Conservation (phyloP, 1,140 invertebrate genomes). For the Macrostomum lignano region DNA sequence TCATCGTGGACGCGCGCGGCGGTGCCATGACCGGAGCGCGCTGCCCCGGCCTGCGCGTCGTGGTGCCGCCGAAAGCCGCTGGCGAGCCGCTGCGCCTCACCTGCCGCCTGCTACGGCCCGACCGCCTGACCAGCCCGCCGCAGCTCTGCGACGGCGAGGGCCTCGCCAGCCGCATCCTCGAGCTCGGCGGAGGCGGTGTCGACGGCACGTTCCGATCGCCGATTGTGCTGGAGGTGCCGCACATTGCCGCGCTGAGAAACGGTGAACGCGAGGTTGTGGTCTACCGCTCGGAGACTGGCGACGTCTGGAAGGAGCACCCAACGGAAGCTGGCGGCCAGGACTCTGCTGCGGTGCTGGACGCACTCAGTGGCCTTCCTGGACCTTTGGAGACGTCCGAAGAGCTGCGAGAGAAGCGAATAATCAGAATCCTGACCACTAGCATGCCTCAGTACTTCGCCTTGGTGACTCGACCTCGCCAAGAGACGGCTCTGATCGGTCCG, state of each 20-base stretch:
- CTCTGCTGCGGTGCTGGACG: slow-evolving; percentile 74
- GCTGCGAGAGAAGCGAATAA: slow-evolving; percentile 52
- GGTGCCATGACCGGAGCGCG: neutral
- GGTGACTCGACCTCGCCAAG: slow-evolving; percentile 73
- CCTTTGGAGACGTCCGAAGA: slow-evolving; percentile 33
- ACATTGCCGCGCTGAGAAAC: slow-evolving; percentile 81
- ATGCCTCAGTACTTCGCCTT: slow-evolving; percentile 97
- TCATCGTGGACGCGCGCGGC: slow-evolving; percentile 3
- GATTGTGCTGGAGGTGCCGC: slow-evolving; percentile 84
- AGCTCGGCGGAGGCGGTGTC: neutral
- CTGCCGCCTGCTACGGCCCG: slow-evolving; percentile 6
- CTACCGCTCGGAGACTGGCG: slow-evolving; percentile 76
- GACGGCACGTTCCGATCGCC: slow-evolving; percentile 27
- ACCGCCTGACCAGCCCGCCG: slow-evolving; percentile 3
- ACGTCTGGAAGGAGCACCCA: slow-evolving; percentile 83
- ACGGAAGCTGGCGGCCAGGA: slow-evolving; percentile 35
- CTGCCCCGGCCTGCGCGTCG: neutral
- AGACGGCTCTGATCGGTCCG: slow-evolving; percentile 76
- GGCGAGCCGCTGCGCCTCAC: slow-evolving; percentile 5
- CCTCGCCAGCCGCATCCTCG: slow-evolving; percentile 4
- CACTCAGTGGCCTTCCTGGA: slow-evolving; percentile 2
- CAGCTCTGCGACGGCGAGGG: slow-evolving; percentile 5
- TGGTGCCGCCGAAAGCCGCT: slow-evolving; percentile 3
- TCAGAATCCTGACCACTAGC: slow-evolving; percentile 75
- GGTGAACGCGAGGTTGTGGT: slow-evolving; percentile 91